Conservation (phyloP, 2,113 vertebrate species). For the Tichodroma muraria region DNA sequence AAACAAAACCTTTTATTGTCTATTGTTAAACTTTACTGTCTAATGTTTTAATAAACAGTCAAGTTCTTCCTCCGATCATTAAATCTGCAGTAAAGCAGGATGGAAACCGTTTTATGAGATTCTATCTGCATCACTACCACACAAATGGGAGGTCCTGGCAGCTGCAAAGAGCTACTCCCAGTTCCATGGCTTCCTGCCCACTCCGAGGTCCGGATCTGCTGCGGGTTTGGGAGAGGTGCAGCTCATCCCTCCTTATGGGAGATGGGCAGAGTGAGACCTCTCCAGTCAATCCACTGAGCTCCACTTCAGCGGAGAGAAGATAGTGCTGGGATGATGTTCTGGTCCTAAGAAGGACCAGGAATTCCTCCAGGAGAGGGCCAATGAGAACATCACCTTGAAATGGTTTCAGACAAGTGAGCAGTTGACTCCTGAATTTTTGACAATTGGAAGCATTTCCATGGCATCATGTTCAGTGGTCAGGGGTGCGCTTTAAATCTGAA, state of each 20-base stretch:
- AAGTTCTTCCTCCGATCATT: slow-evolving; percentile 18
- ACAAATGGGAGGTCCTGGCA: slow-evolving; percentile 35
- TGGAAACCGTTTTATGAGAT: slow-evolving; percentile 12
- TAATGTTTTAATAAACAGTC: slow-evolving; percentile 61
- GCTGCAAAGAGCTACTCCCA: background rate
- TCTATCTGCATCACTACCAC: slow-evolving; percentile 1
- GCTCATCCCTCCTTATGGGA: background rate
- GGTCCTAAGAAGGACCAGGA: background rate
- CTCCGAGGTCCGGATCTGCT: background rate
- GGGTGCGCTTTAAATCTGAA: background rate
- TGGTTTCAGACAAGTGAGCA: background rate
- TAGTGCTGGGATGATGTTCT: background rate
- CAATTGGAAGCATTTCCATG: background rate
- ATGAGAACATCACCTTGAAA: background rate
- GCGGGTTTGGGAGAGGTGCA: background rate
- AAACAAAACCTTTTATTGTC: slow-evolving; percentile 38
- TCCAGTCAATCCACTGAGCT: background rate
- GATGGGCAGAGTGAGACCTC: background rate
- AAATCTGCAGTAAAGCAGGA: slow-evolving; percentile 43
- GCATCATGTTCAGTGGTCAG: accelerated
- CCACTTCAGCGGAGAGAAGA: background rate
- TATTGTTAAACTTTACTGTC: slow-evolving; percentile 50
- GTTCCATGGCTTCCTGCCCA: background rate
- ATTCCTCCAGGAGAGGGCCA: background rate
- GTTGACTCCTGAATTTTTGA: background rate